Evolutionary conservation across 2,888 invertebrate genomes (phyloP).

Genomic region (Orthonychiurus folsomi): DNA sequence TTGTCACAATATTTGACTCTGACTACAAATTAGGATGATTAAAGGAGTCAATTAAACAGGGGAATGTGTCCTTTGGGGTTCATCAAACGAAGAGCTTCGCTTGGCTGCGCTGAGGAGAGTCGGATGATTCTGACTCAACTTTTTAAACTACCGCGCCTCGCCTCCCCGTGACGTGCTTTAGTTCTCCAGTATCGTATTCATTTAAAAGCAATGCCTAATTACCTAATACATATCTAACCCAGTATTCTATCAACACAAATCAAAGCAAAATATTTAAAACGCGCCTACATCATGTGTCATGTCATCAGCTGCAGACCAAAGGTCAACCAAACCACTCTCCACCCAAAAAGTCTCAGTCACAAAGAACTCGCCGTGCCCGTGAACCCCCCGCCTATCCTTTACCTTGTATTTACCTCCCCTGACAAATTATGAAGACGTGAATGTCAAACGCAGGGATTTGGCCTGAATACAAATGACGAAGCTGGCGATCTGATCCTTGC

Average conservation of each 20-base stretch:
- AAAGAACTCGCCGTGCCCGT: too few species aligned
- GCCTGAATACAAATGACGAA: neutral
- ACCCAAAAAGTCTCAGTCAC: too few species aligned
- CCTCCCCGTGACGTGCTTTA: neutral
- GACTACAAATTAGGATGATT: conserved; percentile 40
- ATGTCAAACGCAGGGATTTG: neutral
- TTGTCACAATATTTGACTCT: conserved; percentile 11
- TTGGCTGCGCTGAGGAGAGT: neutral
- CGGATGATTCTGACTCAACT: neutral
- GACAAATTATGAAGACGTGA: conserved; percentile 1
- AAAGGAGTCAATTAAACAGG: conserved; percentile 39
- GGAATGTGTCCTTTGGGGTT: conserved; percentile 37
- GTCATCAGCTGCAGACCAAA: too few species aligned
- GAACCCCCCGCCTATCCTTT: too few species aligned
- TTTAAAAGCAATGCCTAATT: too few species aligned
- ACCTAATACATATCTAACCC: too few species aligned
- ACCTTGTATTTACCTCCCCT: neutral
- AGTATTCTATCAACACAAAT: too few species aligned
- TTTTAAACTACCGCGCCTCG: neutral
- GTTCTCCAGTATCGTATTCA: too few species aligned
- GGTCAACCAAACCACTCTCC: too few species aligned
- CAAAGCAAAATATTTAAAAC: too few species aligned
- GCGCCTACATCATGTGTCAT: too few species aligned
- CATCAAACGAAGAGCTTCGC: conserved; percentile 30
- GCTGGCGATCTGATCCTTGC: neutral